Evolutionary conservation across 2,113 vertebrate genomes (phyloP), one percentile per base, ranked within the genome.

Genomic region (Anolis carolinensis): DNA sequence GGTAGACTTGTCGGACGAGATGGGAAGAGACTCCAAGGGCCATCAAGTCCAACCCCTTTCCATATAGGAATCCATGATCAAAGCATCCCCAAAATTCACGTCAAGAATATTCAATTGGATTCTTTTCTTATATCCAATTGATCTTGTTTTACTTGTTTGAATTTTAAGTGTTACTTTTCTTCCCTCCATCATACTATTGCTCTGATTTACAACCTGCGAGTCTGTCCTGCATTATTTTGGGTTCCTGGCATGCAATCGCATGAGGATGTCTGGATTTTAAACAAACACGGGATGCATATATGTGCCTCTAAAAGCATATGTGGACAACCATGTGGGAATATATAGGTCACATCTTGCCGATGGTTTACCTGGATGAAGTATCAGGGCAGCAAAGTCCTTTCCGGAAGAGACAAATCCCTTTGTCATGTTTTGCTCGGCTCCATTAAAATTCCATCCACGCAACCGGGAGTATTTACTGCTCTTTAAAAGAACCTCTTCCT

Each of bases 361-460:
- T 80, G 5, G 32, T 65, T 82, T n/a, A 48, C 74, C 62, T 18
- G 87, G 86, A n/a, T 27, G 23, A 16, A 10, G 6, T 18, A 78
- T 48, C 52, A 34, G 7, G n/a, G 70, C 16, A 0, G 65, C 59
- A 21, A 55, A 75, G 50, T 50, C 82, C 83, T 1, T 4, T 90
- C 89, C 83, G 82, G 79, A 87, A 86, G 65, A 75, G 63, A 75
- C 88, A 81, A 85, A 85, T 87, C 76, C 91, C 88, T 92, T 89
- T 91, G 81, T 89, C 88, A 32, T 93, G 1, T 18, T 82, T 72
- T 83, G 84, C 23, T 71, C 87, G 65, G 76, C 87, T 82, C 92
- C 92, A 93, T 94, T 94, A 91, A 94, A 93, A 95, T 95, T 93
- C 93, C 89, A 76, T 88, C 92, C 93, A 89, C 89, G 87, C 92